Percentiles rank a stretch among this genome's conserved stretches.
Evolutionary conservation across 53 echinoderm and acorn worm species (phyloP).

Genomic region (Paracentrotus lividus): DNA sequence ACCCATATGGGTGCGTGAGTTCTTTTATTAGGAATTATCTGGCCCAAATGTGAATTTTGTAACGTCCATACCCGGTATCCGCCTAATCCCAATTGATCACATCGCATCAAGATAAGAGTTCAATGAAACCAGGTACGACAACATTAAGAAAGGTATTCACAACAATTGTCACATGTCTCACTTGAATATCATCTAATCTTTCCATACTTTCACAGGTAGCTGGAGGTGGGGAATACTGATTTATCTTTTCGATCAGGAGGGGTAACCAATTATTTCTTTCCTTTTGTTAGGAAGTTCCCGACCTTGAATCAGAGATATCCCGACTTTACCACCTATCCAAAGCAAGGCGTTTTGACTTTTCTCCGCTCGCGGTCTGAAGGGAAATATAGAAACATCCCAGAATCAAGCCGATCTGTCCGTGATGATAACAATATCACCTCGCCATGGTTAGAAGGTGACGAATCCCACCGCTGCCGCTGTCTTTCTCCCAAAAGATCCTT

Average conservation of each 20-base stretch:
- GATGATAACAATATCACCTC: slow-evolving; percentile 59
- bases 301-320: neutral
- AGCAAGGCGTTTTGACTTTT: neutral
- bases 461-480: slow-evolving; percentile 22
- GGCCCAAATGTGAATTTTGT: too few relatives aligned
- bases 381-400: slow-evolving; percentile 56
- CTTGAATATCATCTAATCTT: neutral
- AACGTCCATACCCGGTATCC: too few relatives aligned
- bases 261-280: neutral
- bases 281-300: neutral
- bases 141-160: neutral
- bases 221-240: neutral
- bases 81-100: too few relatives aligned
- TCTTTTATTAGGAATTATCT: too few relatives aligned
- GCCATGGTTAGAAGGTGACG: neutral
- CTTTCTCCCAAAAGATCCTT: neutral
- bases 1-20: too few relatives aligned
- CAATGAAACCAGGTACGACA: neutral
- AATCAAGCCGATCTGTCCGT: slow-evolving; percentile 51
- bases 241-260: neutral
- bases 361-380: neutral
- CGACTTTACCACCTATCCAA: slow-evolving; percentile 7
- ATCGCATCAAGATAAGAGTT: too few relatives aligned
- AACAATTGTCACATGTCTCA: neutral
- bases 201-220: slow-evolving; percentile 9